Evolutionary conservation across 2,888 invertebrate species (phyloP).

Genomic region (Polia nebulosa): DNA sequence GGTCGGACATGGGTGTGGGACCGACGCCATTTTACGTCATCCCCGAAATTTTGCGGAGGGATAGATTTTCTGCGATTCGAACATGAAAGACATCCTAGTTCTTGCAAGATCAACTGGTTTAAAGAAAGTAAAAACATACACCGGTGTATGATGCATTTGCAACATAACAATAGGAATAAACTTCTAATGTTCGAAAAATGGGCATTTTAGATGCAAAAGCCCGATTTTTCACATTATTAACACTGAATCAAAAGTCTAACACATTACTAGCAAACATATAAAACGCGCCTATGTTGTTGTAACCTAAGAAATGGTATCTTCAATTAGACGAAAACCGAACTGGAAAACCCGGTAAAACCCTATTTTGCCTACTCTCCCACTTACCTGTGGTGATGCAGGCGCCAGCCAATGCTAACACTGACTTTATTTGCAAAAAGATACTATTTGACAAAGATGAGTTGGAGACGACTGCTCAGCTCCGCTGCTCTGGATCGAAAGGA

Average conservation of each 20-base stretch:
- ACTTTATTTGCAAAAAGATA: neutral
- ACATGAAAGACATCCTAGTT: neutral
- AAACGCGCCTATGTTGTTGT: neutral
- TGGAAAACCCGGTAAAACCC: neutral
- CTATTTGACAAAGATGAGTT: neutral
- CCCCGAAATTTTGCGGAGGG: neutral
- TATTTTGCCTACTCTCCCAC: neutral
- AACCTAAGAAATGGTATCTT: neutral
- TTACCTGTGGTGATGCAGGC: neutral
- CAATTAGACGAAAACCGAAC: neutral
- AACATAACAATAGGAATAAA: slow-evolving; percentile 3
- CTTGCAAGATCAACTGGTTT: neutral
- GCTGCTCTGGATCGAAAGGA: slow-evolving; percentile 27
- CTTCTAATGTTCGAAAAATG: neutral
- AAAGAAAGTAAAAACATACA: neutral
- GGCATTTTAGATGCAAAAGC: neutral
- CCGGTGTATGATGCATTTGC: neutral
- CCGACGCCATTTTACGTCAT: slow-evolving; percentile 21
- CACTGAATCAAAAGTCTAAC: neutral
- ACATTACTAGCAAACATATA: slow-evolving; percentile 1
- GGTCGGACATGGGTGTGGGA: neutral
- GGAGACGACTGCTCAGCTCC: slow-evolving; percentile 23
- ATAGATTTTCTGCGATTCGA: neutral
- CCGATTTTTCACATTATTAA: neutral
- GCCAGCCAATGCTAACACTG: slow-evolving; percentile 1